Evolutionary conservation across 1,140 invertebrate species (phyloP).

Genomic region (Palaemon carinicauda): DNA sequence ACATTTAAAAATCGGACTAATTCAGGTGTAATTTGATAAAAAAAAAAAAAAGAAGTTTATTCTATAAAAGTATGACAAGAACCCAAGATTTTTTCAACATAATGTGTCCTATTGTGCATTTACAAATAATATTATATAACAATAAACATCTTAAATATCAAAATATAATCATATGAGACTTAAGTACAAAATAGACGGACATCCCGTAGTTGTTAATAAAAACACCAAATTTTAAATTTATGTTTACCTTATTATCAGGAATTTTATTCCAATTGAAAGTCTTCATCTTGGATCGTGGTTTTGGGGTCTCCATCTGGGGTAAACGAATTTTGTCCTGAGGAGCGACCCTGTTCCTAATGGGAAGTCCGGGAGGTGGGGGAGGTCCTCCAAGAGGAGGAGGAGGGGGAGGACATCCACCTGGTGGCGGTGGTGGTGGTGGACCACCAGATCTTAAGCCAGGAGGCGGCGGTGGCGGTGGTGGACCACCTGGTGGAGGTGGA

Average conservation of each 20-base stretch:
- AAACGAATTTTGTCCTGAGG: conserved; percentile 64
- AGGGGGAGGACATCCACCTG: conserved; percentile 44
- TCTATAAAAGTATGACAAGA: no score
- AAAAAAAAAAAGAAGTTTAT: no score
- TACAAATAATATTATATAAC: no score
- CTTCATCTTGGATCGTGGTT: conserved; percentile 92
- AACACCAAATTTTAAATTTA: not conserved
- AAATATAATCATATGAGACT: no score
- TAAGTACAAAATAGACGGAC: no score
- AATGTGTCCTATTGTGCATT: no score
- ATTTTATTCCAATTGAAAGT: conserved; percentile 95
- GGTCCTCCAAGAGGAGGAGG: conserved; percentile 56
- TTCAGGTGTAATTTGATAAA: no score
- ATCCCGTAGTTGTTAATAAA: no score
- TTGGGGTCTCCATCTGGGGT: conserved; percentile 86
- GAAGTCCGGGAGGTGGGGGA: conserved; percentile 58
- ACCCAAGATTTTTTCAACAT: no score
- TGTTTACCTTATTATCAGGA: conserved; percentile 81
- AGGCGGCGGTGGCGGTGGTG: conserved; percentile 60
- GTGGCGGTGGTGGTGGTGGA: conserved; percentile 42
- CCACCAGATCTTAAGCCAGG: conserved; percentile 62
- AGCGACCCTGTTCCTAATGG: conserved; percentile 54
- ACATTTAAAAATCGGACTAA: no score
- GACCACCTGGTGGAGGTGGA: conserved; percentile 52
- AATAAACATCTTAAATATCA: no score